phyloP scores from a whole-genome alignment of 2,797 vertebrate species.

The Cirrhinus mrigala region DNA sequence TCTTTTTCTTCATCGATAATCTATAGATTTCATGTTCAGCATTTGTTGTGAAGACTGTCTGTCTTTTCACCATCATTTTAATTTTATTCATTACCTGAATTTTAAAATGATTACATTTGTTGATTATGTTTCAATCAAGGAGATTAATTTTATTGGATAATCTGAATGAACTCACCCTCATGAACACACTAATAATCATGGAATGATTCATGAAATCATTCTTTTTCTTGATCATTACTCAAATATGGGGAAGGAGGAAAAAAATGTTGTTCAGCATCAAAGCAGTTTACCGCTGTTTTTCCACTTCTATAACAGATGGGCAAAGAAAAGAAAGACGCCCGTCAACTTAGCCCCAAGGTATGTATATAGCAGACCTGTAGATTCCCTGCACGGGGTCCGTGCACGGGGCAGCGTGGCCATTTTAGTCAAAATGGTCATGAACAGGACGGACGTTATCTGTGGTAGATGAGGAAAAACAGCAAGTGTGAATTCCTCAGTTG shows the following conservation, averaged over 20 bases:
- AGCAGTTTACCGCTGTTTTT: slow-evolving; percentile 87
- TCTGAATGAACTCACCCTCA: slow-evolving; percentile 39
- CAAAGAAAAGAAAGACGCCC: slow-evolving; percentile 90
- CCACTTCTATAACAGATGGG: slow-evolving; percentile 90
- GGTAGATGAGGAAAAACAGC: slow-evolving; percentile 88
- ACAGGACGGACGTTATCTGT: slow-evolving; percentile 82
- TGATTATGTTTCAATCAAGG: slow-evolving; percentile 15
- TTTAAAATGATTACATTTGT: slow-evolving; percentile 16
- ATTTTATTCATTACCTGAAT: not conserved
- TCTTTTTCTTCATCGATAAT: not conserved
- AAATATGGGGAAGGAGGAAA: slow-evolving; percentile 52
- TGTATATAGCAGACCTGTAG: slow-evolving; percentile 79
- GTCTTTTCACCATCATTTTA: not conserved
- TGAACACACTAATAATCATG: slow-evolving; percentile 43
- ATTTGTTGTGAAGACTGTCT: slow-evolving; percentile 8
- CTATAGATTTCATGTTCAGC: slow-evolving; percentile 14
- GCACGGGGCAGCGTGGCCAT: slow-evolving; percentile 71
- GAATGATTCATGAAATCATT: slow-evolving; percentile 48
- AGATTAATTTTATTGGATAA: slow-evolving; percentile 26
- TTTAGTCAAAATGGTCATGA: slow-evolving; percentile 68
- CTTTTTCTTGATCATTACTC: slow-evolving; percentile 51
- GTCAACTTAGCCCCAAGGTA: slow-evolving; percentile 87
- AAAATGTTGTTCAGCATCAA: slow-evolving; percentile 74
- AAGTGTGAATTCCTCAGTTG: slow-evolving; percentile 49
- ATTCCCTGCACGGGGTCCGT: slow-evolving; percentile 75